These are phyloP conservation scores for Phaetusa simplex DNA, from an alignment of 2,113 vertebrate genomes.

Conservation along the genomic window DNA sequence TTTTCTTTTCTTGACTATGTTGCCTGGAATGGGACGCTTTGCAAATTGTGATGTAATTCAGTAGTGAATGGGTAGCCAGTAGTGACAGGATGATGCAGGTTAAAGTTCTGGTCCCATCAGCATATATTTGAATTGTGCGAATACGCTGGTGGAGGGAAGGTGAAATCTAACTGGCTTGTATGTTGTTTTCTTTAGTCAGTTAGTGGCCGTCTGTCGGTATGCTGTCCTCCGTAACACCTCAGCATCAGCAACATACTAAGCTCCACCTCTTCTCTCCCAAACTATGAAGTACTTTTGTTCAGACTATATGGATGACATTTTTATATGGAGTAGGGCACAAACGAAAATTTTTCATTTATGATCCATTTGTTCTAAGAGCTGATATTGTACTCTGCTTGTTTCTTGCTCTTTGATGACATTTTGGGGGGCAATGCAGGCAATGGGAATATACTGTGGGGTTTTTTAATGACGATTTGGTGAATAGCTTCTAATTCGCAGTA, in stretches of 20 bases:
- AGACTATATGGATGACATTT: background rate
- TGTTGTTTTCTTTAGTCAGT: background rate
- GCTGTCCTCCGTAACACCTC: background rate
- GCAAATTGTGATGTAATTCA: background rate
- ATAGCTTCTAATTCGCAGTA: background rate
- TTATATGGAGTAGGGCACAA: background rate
- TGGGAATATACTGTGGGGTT: background rate
- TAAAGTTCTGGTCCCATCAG: background rate
- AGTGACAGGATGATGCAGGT: background rate
- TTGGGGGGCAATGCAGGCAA: background rate
- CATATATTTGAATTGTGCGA: background rate
- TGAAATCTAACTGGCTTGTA: background rate
- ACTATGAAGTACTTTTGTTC: background rate
- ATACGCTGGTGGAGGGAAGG: background rate
- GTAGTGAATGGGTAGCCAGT: background rate
- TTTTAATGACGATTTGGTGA: background rate
- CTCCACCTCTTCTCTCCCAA: background rate
- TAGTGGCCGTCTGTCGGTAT: background rate
- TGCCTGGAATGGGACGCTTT: background rate
- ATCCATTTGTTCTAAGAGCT: background rate
- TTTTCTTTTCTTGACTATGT: too few species aligned
- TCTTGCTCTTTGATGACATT: background rate
- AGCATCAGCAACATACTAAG: background rate
- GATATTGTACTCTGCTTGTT: background rate
- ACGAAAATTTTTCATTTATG: background rate